Evolutionary conservation across 2,888 invertebrate species (phyloP), one percentile per base, ranked within the genome.

Genomic region (Drosophila ezoana): DNA sequence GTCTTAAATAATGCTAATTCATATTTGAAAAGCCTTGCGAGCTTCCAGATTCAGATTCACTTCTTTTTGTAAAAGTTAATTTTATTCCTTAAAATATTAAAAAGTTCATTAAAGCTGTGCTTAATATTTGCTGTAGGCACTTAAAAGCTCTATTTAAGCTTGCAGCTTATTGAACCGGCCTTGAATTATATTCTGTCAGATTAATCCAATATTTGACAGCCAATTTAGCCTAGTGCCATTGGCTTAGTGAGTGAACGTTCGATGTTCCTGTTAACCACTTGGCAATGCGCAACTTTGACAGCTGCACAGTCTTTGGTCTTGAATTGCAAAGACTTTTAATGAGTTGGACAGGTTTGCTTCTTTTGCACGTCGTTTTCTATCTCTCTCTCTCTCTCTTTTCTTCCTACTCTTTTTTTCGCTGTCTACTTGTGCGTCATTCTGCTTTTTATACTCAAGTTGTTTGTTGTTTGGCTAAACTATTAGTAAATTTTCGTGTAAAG

Each of bases 251-350:
- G 8, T 13, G 13, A 41, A 52, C 8, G 10, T 48, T 4, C 9
- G 9, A 16, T 20, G 35, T 11, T 40, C 11, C 33, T 18, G 44
- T 47, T 60, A 44, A 43, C 28, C 23, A 38, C 18, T 54, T 45
- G 38, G 18, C n/a, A 37, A 38, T 28, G 14, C 35, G 33, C 44
- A 65, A 66, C 49, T 84, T 84, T 71, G 49, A 20, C 53, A 60
- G 61, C 64, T 74, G 65, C 65, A 63, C 41, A 62, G 13, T 35
- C 49, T 44, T 59, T 32, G 48, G 49, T 40, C 44, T 44, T 45
- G 35, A 59, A 52, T 75, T 58, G 61, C 69, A 52, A 70, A 70
- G 68, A 87, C 79, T 81, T 82, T 87, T 81, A 81, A 87, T 81
- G 88, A 81, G 86, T 79, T 72, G 57, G 23, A 53, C 72, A 74